A percentile compares a stretch with the other conserved stretches of the same genome.
These are phyloP conservation scores for Cosmia trapezina DNA, from an alignment of 2,888 invertebrate genomes.

Conservation along the genomic window DNA sequence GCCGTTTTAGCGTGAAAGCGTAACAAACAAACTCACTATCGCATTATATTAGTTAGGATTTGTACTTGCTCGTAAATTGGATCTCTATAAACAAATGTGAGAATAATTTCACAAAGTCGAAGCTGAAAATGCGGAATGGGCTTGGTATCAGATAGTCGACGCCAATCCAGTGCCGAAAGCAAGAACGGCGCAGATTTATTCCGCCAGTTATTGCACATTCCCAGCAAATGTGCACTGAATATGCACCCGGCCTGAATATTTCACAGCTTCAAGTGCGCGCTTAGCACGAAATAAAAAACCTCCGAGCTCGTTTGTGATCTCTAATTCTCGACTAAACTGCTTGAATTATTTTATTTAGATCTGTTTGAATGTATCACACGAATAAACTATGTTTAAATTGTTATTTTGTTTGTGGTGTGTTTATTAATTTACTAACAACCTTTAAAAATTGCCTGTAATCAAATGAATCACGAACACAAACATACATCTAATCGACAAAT, in stretches of 20 bases:
- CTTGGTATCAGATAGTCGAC: slow-evolving; percentile 70
- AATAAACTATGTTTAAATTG: background rate
- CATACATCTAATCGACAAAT: background rate
- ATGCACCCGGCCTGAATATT: slow-evolving; percentile 74
- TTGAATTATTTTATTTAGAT: slow-evolving; percentile 28
- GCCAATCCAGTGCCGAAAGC: slow-evolving; percentile 72
- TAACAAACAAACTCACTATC: too few species aligned
- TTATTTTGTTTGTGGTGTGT: background rate
- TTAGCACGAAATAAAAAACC: slow-evolving; percentile 60
- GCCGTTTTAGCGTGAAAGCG: too few species aligned
- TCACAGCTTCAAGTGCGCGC: slow-evolving; percentile 66
- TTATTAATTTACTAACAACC: background rate
- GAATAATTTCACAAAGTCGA: slow-evolving; percentile 62
- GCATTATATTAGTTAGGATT: background rate
- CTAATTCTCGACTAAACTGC: slow-evolving; percentile 45
- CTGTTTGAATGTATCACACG: background rate
- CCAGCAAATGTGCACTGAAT: slow-evolving; percentile 76
- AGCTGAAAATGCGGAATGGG: slow-evolving; percentile 63
- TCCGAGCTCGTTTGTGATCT: slow-evolving; percentile 37
- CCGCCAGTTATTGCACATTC: slow-evolving; percentile 79
- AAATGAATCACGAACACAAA: slow-evolving; percentile 12
- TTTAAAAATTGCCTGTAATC: background rate
- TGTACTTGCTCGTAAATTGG: slow-evolving; percentile 45
- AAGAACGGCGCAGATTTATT: slow-evolving; percentile 77
- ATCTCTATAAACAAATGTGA: slow-evolving; percentile 39